Percentiles rank a stretch among this genome's conserved stretches.
These are phyloP conservation scores for Sinocyclocheilus anshuiensis DNA, from an alignment of 2,113 vertebrate species.

Conservation along the genomic window DNA sequence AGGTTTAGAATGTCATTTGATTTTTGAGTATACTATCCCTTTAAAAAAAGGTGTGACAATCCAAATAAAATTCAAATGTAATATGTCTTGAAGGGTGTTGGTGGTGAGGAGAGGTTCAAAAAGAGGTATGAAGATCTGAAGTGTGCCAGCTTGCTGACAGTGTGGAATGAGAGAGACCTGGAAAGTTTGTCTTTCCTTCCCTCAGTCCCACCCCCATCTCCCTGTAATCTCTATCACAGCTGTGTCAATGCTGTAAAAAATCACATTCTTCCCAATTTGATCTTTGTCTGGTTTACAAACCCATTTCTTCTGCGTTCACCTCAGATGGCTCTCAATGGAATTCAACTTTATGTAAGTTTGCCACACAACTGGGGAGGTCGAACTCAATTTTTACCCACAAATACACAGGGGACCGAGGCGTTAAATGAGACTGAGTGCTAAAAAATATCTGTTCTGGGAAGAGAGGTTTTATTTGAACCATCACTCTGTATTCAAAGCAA, in stretches of 20 bases:
- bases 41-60: neutral
- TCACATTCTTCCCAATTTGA: constrained; percentile 35
- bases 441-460: neutral
- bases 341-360: constrained; percentile 22
- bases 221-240: constrained; percentile 48
- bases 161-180: constrained; percentile 51
- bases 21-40: neutral
- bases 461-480: neutral
- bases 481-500: neutral
- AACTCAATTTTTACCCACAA: neutral
- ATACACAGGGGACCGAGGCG: neutral
- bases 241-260: constrained; percentile 43
- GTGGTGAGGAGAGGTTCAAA: neutral
- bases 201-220: neutral
- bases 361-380: constrained; percentile 11
- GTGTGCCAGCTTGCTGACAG: constrained; percentile 51
- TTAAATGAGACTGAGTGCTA: neutral
- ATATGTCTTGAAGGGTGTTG: neutral
- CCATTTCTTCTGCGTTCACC: constrained; percentile 8
- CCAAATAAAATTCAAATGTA: neutral
- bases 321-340: neutral
- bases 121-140: neutral
- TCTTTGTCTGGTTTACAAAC: constrained; percentile 27
- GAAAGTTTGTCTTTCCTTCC: constrained; percentile 37
- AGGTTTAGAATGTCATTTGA: neutral